Evolutionary conservation across 2,888 invertebrate genomes (phyloP).

Genomic region (Parnassius apollo): DNA sequence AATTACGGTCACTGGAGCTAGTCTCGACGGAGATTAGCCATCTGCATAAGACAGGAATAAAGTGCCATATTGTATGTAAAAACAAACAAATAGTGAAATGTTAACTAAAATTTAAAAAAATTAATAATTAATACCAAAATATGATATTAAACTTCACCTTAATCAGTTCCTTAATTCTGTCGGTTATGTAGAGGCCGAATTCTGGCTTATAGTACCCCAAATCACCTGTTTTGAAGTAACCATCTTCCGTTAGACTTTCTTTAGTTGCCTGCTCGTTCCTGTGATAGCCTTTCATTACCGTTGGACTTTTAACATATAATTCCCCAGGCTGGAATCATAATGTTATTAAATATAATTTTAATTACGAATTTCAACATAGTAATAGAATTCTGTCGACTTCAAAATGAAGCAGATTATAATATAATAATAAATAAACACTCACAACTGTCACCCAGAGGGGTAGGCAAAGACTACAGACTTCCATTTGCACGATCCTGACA

Average conservation of each 20-base stretch:
- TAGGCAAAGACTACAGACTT: too few species aligned
- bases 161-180: slow-evolving; percentile 91
- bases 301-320: slow-evolving; percentile 86
- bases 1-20: too few species aligned
- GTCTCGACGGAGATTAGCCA: too few species aligned
- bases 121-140: background rate
- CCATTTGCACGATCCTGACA: too few species aligned
- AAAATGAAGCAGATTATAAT: too few species aligned
- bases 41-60: too few species aligned
- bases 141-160: slow-evolving; percentile 70
- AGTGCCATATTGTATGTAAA: background rate
- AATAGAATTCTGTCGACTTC: too few species aligned
- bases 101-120: background rate
- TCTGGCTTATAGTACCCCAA: slow-evolving; percentile 84
- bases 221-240: slow-evolving; percentile 90
- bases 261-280: slow-evolving; percentile 87
- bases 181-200: slow-evolving; percentile 85
- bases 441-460: too few species aligned
- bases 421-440: too few species aligned
- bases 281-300: slow-evolving; percentile 84
- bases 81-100: background rate
- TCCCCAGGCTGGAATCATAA: slow-evolving; percentile 82
- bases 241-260: slow-evolving; percentile 83
- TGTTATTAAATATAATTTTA: background rate
- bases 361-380: too few species aligned